Evolutionary conservation across 2,113 vertebrate genomes (phyloP).

Genomic region (Calyptomena viridis): DNA sequence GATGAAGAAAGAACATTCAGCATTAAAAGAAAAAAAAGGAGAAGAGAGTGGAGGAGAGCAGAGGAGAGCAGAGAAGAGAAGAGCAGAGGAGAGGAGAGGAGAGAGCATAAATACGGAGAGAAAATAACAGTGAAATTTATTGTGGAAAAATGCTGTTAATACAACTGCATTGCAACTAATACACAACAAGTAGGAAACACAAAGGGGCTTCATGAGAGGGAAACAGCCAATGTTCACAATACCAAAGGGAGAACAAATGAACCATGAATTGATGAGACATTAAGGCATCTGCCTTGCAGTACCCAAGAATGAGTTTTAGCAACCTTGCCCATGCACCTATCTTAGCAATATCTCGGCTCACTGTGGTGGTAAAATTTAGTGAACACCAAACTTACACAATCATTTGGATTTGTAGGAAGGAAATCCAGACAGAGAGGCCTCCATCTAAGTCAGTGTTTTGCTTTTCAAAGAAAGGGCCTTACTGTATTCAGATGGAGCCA

Average conservation of each 20-base stretch:
- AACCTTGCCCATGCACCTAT: neutral
- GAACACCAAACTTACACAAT: neutral
- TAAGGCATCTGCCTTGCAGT: neutral
- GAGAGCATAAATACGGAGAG: neutral
- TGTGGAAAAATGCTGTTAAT: neutral
- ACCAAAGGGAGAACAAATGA: neutral
- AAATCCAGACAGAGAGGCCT: neutral
- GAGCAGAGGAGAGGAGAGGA: no score
- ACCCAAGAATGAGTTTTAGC: neutral
- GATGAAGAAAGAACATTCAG: neutral
- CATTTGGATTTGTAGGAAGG: neutral
- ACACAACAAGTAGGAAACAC: neutral
- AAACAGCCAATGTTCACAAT: neutral
- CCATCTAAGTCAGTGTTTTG: neutral
- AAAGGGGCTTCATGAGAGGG: neutral
- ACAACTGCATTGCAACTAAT: neutral
- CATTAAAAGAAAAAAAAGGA: neutral
- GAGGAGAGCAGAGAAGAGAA: no score
- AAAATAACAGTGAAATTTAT: neutral
- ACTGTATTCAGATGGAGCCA: neutral
- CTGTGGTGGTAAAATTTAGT: neutral
- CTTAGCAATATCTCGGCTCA: neutral
- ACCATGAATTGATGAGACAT: neutral
- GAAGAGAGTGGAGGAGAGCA: no score
- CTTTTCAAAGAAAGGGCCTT: neutral